Evolutionary conservation across 2,797 vertebrate species (phyloP).

Genomic region (Amblyraja radiata): DNA sequence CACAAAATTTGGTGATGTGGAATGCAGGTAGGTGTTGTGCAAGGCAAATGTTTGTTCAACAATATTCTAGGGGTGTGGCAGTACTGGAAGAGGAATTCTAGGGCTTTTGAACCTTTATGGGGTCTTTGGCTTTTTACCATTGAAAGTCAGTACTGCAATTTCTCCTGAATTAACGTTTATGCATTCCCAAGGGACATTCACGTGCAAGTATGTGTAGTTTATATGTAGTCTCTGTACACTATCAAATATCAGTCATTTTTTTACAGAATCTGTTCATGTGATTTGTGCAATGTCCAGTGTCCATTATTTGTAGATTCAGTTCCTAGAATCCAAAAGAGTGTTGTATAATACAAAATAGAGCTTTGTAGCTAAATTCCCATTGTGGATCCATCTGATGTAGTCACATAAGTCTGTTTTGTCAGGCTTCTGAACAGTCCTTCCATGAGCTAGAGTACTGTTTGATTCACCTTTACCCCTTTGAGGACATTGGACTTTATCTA

Average conservation of each 20-base stretch:
- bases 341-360: too few species aligned
- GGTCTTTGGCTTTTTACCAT: background rate
- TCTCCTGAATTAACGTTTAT: background rate
- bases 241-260: background rate
- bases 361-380: too few species aligned
- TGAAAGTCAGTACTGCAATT: background rate
- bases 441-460: too few species aligned
- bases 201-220: background rate
- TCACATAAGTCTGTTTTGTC: too few species aligned
- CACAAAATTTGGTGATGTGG: background rate
- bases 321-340: background rate
- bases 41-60: too few species aligned
- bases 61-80: background rate
- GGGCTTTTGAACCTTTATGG: background rate
- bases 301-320: background rate
- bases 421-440: too few species aligned
- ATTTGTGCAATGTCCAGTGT: too few species aligned
- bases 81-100: background rate
- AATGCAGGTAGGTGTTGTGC: too few species aligned
- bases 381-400: too few species aligned
- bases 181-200: background rate
- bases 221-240: background rate
- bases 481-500: too few species aligned
- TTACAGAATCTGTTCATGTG: background rate
- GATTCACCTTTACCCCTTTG: too few species aligned